These are phyloP conservation scores for Macquaria ambigua DNA, from an alignment of 2,113 vertebrate species.

Conservation along the genomic window DNA sequence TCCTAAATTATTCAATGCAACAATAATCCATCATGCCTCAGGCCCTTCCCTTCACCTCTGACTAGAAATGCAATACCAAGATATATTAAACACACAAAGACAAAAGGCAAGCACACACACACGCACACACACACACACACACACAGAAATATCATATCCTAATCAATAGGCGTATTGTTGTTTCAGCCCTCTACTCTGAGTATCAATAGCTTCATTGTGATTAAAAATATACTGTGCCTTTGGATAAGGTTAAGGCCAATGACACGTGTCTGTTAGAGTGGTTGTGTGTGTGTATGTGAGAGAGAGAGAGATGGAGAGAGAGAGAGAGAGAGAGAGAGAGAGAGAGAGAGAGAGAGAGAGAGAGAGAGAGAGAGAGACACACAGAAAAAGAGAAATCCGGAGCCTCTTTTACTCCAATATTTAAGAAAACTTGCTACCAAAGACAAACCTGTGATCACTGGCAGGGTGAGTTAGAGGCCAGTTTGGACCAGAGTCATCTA, in stretches of 20 bases:
- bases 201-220: conserved; percentile 68
- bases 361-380: not conserved
- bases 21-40: conserved; percentile 6
- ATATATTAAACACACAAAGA: conserved; percentile 11
- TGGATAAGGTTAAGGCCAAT: conserved; percentile 67
- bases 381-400: not conserved
- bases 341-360: not conserved
- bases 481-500: not conserved
- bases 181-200: conserved; percentile 63
- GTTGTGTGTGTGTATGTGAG: conserved; percentile 16
- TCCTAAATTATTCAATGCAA: not conserved
- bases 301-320: not conserved
- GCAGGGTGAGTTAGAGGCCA: not conserved
- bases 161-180: conserved; percentile 76
- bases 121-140: conserved; percentile 7
- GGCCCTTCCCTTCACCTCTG: conserved; percentile 44
- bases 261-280: conserved; percentile 24
- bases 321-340: not conserved
- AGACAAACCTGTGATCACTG: not conserved
- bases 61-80: conserved; percentile 50
- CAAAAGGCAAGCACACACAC: not conserved
- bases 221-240: conserved; percentile 75
- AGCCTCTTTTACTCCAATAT: not conserved
- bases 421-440: not conserved
- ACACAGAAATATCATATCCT: conserved; percentile 44